Evolutionary conservation across 2,888 invertebrate genomes (phyloP), one percentile per base, ranked within the genome.

Genomic region (Lasius platythorax): DNA sequence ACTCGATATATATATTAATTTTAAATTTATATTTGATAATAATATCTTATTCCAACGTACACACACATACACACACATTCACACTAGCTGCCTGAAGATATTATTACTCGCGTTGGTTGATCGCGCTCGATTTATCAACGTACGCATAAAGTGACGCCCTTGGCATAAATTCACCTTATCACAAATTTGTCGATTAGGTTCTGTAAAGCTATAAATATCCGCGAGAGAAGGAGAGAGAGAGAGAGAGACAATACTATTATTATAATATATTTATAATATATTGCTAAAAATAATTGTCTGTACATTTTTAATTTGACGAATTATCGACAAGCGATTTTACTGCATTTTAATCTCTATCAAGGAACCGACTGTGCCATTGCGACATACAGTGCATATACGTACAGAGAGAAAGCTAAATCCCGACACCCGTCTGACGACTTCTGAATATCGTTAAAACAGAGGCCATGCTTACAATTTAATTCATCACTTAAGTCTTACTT

Each of bases 361-460:
- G 15, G 6, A 23, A 75, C n/a, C 9, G 11, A 61, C 61, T 61
- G 30, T 43, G n/a, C 18, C 56, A 70, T 79, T 79, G 70, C 58
- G 58, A 79, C 79, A 70, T 68, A 43, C 28, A 23, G 43, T 28
- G 23, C 28, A 46, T 53, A 53, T n/a, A 46, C 5, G 40, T 53
- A 40, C 9, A 43, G 40, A 58, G 78, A 79, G 70, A 79, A 58
- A 70, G 79, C 58, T 70, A 70, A 70, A 68, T 70, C 79, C 43
- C 43, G 33, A 61, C 79, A 76, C 50, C 64, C 15, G 72, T 64
- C 63, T 76, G 53, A 64, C 82, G 40, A 76, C 82, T 72, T 74
- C 61, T 74, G 63, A 76, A 74, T 75, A 53, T 75, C 50, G 82
- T 82, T 63, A 56, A 79, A 70, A 58, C 70, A 58, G 70, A 79